Percentiles rank a stretch among this genome's conserved stretches.
These are phyloP conservation scores for Diadophis punctatus DNA, from an alignment of 2,113 vertebrate species.

Conservation along the genomic window DNA sequence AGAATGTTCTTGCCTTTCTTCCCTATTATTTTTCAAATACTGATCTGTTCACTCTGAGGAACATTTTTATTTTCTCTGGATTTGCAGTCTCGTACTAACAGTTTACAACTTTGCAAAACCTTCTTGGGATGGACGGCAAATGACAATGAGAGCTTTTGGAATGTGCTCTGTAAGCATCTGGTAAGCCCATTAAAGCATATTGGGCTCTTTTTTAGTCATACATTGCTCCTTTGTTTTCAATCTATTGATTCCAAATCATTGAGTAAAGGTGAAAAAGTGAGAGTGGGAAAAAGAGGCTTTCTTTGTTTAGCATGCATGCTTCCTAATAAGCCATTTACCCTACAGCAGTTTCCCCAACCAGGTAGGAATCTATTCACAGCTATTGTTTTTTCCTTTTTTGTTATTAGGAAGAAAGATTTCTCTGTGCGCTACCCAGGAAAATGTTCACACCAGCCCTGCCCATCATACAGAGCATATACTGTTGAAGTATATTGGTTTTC, in stretches of 20 bases:
- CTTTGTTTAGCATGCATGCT: neutral
- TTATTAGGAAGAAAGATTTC: neutral
- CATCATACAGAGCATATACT: neutral
- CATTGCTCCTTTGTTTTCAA: neutral
- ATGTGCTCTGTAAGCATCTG: conserved; percentile 7
- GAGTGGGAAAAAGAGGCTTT: neutral
- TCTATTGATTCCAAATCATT: neutral
- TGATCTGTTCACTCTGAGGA: neutral
- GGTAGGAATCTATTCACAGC: neutral
- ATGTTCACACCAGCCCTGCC: neutral
- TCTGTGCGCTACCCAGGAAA: neutral
- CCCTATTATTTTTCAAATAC: neutral
- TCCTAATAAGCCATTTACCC: neutral
- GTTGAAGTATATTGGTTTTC: neutral
- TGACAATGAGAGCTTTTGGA: neutral
- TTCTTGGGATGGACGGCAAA: neutral
- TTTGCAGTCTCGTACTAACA: conserved; percentile 13
- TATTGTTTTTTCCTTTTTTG: neutral
- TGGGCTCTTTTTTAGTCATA: neutral
- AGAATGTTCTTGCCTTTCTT: neutral
- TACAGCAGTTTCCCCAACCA: neutral
- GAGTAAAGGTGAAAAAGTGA: neutral
- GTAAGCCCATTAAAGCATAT: neutral
- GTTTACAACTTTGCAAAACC: neutral
- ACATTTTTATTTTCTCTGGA: neutral